Evolutionary conservation across 2,113 vertebrate genomes (phyloP).

Genomic region (Cryptoleucopteryx plumbea): DNA sequence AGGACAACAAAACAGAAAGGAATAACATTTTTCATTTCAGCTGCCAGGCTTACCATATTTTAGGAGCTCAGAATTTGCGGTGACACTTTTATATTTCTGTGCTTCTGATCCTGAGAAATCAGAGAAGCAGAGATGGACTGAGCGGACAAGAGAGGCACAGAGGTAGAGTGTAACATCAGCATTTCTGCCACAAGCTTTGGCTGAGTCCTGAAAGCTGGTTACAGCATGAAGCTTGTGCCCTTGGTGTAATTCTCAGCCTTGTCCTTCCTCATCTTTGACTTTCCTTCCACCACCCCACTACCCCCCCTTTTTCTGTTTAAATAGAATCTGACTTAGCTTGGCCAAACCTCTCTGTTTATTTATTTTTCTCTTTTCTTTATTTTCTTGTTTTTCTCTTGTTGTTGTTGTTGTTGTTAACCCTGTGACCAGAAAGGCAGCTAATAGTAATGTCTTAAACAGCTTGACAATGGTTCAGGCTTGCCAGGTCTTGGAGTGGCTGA

Average conservation of each 20-base stretch:
- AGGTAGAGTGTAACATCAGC: neutral
- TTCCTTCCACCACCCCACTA: no score
- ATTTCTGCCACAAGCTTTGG: neutral
- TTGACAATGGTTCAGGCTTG: neutral
- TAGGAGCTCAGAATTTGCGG: neutral
- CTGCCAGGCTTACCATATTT: neutral
- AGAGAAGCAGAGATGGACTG: neutral
- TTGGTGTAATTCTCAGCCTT: neutral
- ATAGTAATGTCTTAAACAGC: neutral
- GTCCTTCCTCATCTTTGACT: neutral
- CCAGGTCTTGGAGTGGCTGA: neutral
- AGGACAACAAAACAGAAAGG: conserved; percentile 18
- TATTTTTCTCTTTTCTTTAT: fast-evolving
- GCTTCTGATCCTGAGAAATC: neutral
- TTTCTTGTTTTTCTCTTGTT: neutral
- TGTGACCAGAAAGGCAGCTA: neutral
- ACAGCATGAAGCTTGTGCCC: neutral
- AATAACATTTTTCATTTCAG: conserved; percentile 11
- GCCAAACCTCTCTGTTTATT: neutral
- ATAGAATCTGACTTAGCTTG: neutral
- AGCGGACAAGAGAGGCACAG: neutral
- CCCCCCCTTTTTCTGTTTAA: neutral
- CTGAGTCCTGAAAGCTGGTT: neutral
- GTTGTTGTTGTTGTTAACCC: neutral
- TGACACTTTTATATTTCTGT: neutral